Evolutionary conservation across 2,888 invertebrate genomes (phyloP).

Genomic region (Ormyrus nitidulus): DNA sequence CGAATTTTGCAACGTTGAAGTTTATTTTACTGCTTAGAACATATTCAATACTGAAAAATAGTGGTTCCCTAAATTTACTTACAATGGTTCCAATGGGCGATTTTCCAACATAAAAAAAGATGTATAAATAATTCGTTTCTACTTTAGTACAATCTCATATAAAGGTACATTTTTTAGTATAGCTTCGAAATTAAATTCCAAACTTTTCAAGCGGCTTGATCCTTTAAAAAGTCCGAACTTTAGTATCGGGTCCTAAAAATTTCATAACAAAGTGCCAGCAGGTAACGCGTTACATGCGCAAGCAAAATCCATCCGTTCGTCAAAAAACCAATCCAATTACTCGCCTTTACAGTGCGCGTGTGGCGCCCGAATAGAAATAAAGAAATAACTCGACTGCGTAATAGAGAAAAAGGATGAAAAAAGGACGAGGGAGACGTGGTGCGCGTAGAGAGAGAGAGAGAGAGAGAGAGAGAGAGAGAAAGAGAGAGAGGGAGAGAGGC

Average conservation of each 20-base stretch:
- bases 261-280: not conserved
- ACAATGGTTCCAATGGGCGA: too few species aligned
- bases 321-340: constrained; percentile 52
- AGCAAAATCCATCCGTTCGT: constrained; percentile 29
- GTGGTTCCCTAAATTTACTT: too few species aligned
- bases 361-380: constrained; percentile 23
- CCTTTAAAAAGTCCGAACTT: not conserved
- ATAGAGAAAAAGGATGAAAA: constrained; percentile 2
- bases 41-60: too few species aligned
- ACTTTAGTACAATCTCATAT: too few species aligned
- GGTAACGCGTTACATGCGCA: not conserved
- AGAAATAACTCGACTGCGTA: constrained; percentile 41
- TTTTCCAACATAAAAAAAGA: too few species aligned
- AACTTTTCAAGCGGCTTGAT: too few species aligned
- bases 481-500: not conserved
- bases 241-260: constrained; percentile 12
- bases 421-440: not conserved
- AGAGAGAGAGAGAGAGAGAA: constrained; percentile 2
- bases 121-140: too few species aligned
- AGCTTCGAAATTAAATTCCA: too few species aligned
- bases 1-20: too few species aligned
- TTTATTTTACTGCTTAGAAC: too few species aligned
- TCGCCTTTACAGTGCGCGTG: constrained; percentile 21
- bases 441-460: not conserved
- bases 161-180: too few species aligned